Conservation (phyloP, 1,140 invertebrate species). For the Ceratosolen solmsi region DNA sequence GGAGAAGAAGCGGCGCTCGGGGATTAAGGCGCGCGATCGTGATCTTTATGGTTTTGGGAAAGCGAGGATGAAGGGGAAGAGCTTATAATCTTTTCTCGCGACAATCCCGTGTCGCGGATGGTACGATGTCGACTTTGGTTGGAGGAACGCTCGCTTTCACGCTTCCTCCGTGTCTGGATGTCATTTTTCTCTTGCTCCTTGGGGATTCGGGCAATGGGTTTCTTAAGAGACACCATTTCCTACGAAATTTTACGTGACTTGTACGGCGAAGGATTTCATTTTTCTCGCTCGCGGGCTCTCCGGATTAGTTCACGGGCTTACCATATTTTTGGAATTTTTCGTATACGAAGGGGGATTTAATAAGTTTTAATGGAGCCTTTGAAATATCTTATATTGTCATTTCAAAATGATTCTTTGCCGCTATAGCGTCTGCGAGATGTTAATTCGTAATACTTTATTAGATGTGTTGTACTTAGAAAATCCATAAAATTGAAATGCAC, state of each 20-base stretch:
- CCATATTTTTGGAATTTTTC: background rate
- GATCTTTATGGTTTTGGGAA: slow-evolving; percentile 39
- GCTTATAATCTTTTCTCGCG: slow-evolving; percentile 11
- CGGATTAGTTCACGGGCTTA: background rate
- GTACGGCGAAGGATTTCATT: background rate
- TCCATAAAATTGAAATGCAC: background rate
- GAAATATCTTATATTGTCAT: background rate
- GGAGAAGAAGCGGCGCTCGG: background rate
- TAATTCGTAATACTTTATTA: background rate
- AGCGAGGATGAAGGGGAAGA: background rate
- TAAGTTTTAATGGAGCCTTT: background rate
- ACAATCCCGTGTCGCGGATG: background rate
- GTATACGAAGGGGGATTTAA: background rate
- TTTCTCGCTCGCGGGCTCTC: background rate
- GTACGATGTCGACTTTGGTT: background rate
- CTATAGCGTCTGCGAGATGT: background rate
- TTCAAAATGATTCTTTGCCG: background rate
- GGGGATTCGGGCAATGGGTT: background rate
- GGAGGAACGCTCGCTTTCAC: background rate
- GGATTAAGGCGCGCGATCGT: slow-evolving; percentile 26
- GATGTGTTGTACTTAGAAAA: background rate
- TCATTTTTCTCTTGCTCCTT: slow-evolving; percentile 1
- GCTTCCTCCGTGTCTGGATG: background rate
- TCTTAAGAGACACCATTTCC: background rate
- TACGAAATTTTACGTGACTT: background rate